These are phyloP conservation scores for Pachypsylla venusta DNA, from an alignment of 1,140 invertebrate species.

Conservation along the genomic window DNA sequence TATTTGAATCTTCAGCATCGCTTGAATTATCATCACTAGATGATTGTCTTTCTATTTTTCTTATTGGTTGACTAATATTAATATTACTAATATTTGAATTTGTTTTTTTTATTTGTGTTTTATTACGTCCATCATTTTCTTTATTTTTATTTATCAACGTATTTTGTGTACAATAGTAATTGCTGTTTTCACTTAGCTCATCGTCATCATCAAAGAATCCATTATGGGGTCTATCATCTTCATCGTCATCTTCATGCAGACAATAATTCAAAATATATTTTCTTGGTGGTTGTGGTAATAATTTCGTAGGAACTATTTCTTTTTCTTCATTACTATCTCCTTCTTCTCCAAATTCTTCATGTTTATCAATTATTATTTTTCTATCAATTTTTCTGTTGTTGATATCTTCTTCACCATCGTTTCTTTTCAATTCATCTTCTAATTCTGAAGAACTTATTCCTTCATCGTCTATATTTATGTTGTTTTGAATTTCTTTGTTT, in stretches of 20 bases:
- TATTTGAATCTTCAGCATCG: neutral
- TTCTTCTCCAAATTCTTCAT: conserved; percentile 19
- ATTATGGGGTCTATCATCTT: neutral
- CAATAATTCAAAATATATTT: conserved; percentile 16
- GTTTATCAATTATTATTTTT: conserved; percentile 7
- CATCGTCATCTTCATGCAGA: neutral
- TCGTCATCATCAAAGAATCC: conserved; percentile 8
- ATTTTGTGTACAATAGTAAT: conserved; percentile 1
- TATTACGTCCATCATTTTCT: neutral
- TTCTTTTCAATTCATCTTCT: conserved; percentile 19
- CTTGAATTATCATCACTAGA: neutral
- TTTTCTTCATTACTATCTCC: conserved; percentile 29
- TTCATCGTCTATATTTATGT: conserved; percentile 68
- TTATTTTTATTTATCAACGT: neutral
- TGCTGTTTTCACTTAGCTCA: conserved; percentile 3
- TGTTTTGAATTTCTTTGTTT: conserved; percentile 30
- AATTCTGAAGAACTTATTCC: conserved; percentile 67
- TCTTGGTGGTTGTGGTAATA: conserved; percentile 44
- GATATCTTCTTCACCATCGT: conserved; percentile 29
- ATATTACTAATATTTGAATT: too few species aligned
- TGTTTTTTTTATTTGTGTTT: neutral
- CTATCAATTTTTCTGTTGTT: neutral
- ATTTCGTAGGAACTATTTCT: conserved; percentile 42
- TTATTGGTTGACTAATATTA: too few species aligned
- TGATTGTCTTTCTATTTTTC: too few species aligned